These are phyloP conservation scores for Poecilia wingei DNA, from an alignment of 2,797 vertebrate genomes.

Conservation along the genomic window DNA sequence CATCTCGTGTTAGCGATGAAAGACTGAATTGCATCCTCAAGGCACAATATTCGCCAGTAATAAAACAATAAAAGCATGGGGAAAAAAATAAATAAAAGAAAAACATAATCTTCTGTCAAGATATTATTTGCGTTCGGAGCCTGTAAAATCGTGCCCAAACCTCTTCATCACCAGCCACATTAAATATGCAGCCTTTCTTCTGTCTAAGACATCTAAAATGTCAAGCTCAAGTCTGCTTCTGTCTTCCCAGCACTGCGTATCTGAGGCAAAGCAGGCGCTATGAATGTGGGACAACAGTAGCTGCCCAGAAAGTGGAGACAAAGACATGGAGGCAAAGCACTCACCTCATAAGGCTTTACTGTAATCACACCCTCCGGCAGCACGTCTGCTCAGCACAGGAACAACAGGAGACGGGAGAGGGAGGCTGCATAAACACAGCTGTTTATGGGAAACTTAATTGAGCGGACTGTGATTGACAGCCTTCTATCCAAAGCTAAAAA, in stretches of 20 bases:
- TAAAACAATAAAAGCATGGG: slow-evolving; percentile 23
- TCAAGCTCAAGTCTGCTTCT: slow-evolving; percentile 27
- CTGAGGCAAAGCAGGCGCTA: slow-evolving; percentile 58
- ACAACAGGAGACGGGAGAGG: slow-evolving; percentile 5
- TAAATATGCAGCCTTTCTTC: slow-evolving; percentile 9
- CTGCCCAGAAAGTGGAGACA: slow-evolving; percentile 51
- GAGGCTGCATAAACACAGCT: slow-evolving; percentile 31
- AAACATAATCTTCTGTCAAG: slow-evolving; percentile 9
- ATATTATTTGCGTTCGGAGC: slow-evolving; percentile 12
- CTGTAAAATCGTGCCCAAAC: slow-evolving; percentile 16
- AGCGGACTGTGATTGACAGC: slow-evolving; percentile 48
- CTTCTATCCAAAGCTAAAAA: slow-evolving; percentile 34
- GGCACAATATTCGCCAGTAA: slow-evolving; percentile 17
- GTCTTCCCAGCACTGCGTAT: slow-evolving; percentile 39
- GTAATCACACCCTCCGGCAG: slow-evolving; percentile 57
- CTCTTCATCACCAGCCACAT: slow-evolving; percentile 5
- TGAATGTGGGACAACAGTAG: slow-evolving; percentile 41
- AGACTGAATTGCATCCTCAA: slow-evolving; percentile 24
- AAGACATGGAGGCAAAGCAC: slow-evolving; percentile 47
- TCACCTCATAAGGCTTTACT: slow-evolving; percentile 61
- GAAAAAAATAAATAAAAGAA: slow-evolving; percentile 13
- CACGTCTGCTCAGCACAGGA: slow-evolving; percentile 30
- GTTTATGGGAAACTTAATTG: slow-evolving; percentile 37
- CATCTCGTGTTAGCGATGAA: slow-evolving; percentile 43
- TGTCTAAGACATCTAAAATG: slow-evolving; percentile 14